Evolutionary conservation across 1,140 invertebrate genomes (phyloP), one percentile per base, ranked within the genome.

Genomic region (Linepithema humile): DNA sequence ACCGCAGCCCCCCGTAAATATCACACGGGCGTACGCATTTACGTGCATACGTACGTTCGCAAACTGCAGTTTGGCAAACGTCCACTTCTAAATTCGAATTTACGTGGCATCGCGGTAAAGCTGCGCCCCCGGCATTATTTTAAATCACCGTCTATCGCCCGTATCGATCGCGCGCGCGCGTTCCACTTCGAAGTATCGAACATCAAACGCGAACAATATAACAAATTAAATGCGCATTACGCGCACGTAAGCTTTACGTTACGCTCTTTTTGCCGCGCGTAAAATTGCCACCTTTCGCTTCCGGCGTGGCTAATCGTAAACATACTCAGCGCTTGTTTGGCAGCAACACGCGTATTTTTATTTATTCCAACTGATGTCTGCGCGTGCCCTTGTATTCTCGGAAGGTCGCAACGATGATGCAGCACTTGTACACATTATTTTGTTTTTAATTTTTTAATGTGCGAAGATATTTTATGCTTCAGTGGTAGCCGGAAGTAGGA

Each of bases 41-140:
- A 80, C 48, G 75, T 80, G 43, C 75, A n/a, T 80, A 80, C 48
- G 75, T 80, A 55, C 75, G 26, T 69, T 80, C 75, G 75, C 75
- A 69, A 80, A 80, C 75, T 80, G 75, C 64, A 69, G 75, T 80
- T 80, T 80, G 75, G 75, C 75, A 80, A 80, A 80, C 48, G 75
- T 80, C 75, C 75, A 80, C 75, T 80, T 80, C 75, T 80, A 80
- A 80, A 80, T 80, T 80, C 64, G 75, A 80, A 80, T 80, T 80
- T 80, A 80, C 75, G 75, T 70, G 75, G 48, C 62, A 69, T 80
- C 75, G 75, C 64, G 64, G 75, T 80, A 80, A 80, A 80, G 75
- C 75, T 50, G 48, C 64, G 15, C 45, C 64, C 35, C 32, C 48
- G n/a, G 32, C 75, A 80, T 80, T 80, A 80, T 80, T 80, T 80